Conservation (phyloP, 1,140 invertebrate genomes). For the Manduca sexta region DNA sequence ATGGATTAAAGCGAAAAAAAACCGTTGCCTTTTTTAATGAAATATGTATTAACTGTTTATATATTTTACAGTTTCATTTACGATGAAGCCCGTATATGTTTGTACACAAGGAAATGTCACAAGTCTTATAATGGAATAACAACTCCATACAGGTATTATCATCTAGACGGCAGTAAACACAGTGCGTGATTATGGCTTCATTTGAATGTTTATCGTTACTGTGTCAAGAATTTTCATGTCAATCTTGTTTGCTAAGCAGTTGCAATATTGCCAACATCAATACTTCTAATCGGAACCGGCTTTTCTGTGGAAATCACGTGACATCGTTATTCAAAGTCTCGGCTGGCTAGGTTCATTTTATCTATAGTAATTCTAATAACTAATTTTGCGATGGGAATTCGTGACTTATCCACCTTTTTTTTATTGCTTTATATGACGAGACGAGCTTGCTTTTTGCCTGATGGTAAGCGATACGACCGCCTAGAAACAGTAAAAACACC, state of each 20-base stretch:
- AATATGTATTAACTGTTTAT: no score
- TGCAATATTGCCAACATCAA: not conserved
- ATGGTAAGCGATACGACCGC: no score
- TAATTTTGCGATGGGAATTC: not conserved
- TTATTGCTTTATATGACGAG: no score
- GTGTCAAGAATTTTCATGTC: conserved; percentile 17
- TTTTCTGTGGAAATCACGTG: conserved; percentile 11
- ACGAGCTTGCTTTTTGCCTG: no score
- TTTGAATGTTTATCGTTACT: conserved; percentile 28
- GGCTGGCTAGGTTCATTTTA: not conserved
- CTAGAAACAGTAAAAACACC: no score
- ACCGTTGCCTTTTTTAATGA: no score
- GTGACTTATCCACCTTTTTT: no score
- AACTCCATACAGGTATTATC: conserved; percentile 10
- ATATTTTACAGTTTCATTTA: no score
- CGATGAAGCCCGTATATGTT: no score
- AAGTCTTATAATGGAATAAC: not conserved
- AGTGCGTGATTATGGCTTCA: conserved; percentile 23
- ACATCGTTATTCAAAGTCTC: conserved; percentile 8
- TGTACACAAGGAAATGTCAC: no score
- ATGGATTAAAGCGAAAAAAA: no score
- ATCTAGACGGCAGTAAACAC: conserved; percentile 14
- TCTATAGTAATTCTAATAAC: not conserved
- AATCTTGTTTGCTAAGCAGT: conserved; percentile 1
- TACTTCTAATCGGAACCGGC: conserved; percentile 13